These are phyloP conservation scores for Tragelaphus strepsiceros DNA, from an alignment of 2,113 vertebrate species.

Conservation along the genomic window DNA sequence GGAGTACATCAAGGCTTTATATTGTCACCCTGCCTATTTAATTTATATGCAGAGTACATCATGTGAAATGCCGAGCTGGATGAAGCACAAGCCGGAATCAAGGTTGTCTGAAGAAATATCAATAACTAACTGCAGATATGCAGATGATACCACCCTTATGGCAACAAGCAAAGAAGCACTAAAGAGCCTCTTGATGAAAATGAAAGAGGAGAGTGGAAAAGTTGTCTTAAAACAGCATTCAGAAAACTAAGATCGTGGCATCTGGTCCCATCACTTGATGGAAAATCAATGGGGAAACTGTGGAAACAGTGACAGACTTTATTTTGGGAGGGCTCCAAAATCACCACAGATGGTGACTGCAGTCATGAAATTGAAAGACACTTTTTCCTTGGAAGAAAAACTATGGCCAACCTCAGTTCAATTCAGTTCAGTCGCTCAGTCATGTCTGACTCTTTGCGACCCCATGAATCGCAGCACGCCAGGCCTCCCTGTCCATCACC, in stretches of 20 bases:
- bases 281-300: not conserved
- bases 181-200: not conserved
- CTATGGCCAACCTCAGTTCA: not conserved
- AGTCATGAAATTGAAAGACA: not conserved
- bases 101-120: not conserved
- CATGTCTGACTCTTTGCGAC: no score
- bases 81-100: not conserved
- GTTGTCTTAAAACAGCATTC: not conserved
- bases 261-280: not conserved
- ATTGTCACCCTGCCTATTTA: not conserved
- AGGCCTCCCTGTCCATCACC: no score
- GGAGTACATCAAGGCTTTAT: not conserved
- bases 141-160: not conserved
- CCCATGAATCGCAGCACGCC: fast-evolving
- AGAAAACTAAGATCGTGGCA: not conserved
- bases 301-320: not conserved
- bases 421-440: no score
- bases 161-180: not conserved
- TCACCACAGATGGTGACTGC: not conserved
- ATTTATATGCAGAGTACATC: not conserved
- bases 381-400: not conserved
- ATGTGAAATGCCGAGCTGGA: not conserved
- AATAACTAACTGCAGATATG: not conserved
- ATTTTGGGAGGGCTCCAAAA: fast-evolving
- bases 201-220: not conserved